Evolutionary conservation across 2,888 invertebrate species (phyloP).

Genomic region (Tenthredo livida): DNA sequence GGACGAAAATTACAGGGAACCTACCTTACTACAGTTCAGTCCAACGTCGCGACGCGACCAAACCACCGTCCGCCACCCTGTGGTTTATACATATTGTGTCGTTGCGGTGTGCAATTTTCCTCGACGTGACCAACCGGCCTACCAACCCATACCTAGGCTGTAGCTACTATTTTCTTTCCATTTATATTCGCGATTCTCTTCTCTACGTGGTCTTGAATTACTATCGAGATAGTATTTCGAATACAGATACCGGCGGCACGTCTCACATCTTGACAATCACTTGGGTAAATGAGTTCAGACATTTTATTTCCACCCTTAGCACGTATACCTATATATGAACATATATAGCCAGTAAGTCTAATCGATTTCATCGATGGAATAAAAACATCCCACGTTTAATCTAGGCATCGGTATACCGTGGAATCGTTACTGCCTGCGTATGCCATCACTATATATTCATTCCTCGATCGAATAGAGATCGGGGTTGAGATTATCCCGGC

Average conservation of each 20-base stretch:
- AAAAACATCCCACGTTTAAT: background rate
- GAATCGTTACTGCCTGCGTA: slow-evolving; percentile 6
- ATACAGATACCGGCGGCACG: background rate
- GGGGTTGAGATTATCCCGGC: slow-evolving; percentile 30
- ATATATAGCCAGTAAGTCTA: background rate
- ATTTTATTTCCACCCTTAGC: background rate
- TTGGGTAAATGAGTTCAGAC: background rate
- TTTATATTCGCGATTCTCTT: slow-evolving; percentile 4
- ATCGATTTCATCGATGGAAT: slow-evolving; percentile 4
- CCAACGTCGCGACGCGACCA: slow-evolving; percentile 59
- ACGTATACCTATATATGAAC: too few relatives aligned
- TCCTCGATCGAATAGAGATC: slow-evolving; percentile 36
- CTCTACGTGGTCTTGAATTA: background rate
- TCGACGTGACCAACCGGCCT: slow-evolving; percentile 67
- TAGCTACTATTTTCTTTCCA: slow-evolving; percentile 24
- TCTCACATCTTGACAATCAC: background rate
- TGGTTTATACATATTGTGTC: slow-evolving; percentile 48
- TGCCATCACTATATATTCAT: slow-evolving; percentile 26
- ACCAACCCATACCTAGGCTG: background rate
- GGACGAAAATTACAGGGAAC: slow-evolving; percentile 66
- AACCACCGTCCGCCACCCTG: slow-evolving; percentile 54
- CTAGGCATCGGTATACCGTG: background rate
- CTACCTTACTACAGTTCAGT: slow-evolving; percentile 52
- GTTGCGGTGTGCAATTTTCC: slow-evolving; percentile 67
- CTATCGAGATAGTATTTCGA: background rate